A percentile compares a stretch with the other conserved stretches of the same genome.
phyloP scores from a whole-genome alignment of 2,797 vertebrate species.

The Betta splendens region DNA sequence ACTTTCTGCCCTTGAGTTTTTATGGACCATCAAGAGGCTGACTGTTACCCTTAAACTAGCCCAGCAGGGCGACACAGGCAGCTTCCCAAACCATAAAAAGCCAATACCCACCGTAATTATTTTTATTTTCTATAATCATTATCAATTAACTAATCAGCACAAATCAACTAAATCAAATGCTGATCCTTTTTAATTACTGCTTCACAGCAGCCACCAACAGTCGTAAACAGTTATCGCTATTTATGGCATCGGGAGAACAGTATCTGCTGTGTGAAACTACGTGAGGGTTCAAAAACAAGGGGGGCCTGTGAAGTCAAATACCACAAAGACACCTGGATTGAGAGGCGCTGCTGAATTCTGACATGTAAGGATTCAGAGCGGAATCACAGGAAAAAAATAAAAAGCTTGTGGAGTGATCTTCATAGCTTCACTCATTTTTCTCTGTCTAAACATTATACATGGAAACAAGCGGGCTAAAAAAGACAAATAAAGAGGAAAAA shows the following conservation, averaged over 20 bases:
- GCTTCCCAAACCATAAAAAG: conserved; percentile 41
- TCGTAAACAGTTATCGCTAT: background rate
- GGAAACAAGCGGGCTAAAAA: conserved; percentile 22
- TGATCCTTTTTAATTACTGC: background rate
- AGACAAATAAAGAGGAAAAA: conserved; percentile 45
- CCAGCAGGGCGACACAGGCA: conserved; percentile 49
- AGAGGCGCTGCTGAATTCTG: background rate
- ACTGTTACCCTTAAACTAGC: conserved; percentile 61
- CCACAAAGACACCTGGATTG: background rate
- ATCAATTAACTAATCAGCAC: no score
- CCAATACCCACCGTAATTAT: no score
- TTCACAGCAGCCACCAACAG: background rate
- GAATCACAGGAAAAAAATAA: background rate
- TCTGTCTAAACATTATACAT: conserved; percentile 38
- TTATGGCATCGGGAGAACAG: background rate
- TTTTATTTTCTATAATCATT: no score
- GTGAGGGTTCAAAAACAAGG: background rate
- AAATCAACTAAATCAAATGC: background rate
- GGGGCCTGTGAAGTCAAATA: background rate
- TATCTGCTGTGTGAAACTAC: background rate
- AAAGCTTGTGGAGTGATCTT: no score
- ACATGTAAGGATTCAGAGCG: no score
- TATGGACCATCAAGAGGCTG: conserved; percentile 47
- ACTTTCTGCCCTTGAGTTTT: conserved; percentile 54
- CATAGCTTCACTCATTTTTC: conserved; percentile 8